Percentiles rank a stretch among this genome's conserved stretches.
Conservation (phyloP, 2,888 invertebrate species). For the Argyresthia albistria region DNA sequence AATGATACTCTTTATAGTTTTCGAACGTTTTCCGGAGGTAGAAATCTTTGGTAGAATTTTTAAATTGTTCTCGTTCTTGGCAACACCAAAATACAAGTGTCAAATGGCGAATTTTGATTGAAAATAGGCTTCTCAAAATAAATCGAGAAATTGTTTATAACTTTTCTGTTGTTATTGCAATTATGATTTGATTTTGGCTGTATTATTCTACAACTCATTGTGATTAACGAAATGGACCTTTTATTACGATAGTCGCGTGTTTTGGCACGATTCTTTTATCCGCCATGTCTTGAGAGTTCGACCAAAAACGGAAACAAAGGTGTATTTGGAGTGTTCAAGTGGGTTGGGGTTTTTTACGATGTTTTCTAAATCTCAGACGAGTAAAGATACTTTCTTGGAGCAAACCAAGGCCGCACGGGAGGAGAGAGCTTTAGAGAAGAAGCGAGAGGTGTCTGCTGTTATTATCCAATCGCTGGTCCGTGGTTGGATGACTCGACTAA, state of each 20-base stretch:
- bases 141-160: neutral
- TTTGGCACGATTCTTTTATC: neutral
- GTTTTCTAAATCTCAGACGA: slow-evolving; percentile 62
- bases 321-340: slow-evolving; percentile 14
- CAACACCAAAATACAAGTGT: neutral
- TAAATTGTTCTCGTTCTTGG: too few species aligned
- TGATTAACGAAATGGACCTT: neutral
- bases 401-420: slow-evolving; percentile 93
- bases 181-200: neutral
- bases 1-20: too few species aligned
- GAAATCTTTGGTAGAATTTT: too few species aligned
- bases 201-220: neutral
- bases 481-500: slow-evolving; percentile 80
- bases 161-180: neutral
- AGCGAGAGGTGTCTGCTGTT: slow-evolving; percentile 81
- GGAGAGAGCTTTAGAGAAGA: slow-evolving; percentile 89
- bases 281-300: slow-evolving; percentile 32
- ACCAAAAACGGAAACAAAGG: slow-evolving; percentile 43
- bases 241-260: neutral
- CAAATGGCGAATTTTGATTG: neutral
- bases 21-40: too few species aligned
- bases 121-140: neutral
- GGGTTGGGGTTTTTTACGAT: slow-evolving; percentile 18
- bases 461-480: slow-evolving; percentile 82
- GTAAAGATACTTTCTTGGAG: slow-evolving; percentile 86